Evolutionary conservation across 2,888 invertebrate genomes (phyloP), one percentile per base, ranked within the genome.

Genomic region (Mesochorus sp.): DNA sequence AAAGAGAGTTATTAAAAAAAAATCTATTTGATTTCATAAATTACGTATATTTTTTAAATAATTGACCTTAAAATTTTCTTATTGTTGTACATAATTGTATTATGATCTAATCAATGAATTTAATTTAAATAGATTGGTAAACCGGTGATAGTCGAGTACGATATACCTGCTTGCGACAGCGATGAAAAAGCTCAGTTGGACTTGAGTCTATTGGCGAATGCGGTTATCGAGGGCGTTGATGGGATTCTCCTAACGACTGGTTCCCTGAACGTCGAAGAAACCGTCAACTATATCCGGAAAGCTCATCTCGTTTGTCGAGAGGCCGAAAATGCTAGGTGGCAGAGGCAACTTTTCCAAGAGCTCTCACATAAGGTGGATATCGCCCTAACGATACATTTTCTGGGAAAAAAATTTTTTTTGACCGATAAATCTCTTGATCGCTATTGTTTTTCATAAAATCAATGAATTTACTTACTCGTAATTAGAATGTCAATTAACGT

Each of bases 221-320:
- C 95, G 61, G 93, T 96, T 19, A 88, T 95, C 14, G 95, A 95
- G 84, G 96, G 95, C 14, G 94, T 93, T 53, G 96, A 95, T 86
- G 93, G 93, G 82, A 92, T 96, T 72, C 93, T 95, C 90, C 91
- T 96, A 51, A 93, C 94, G 0, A 94, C 95, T 53, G 95, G 95
- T 86, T 94, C 95, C 0, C 94, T 95, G 12, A 93, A 94, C 79
- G 95, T 95, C 6, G 86, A 91, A 10, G 93, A 93, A 83, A 95
- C 95, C 0, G 90, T 93, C 3, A 91, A 92, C 3, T 88, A 92
- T 2, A 87, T 94, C 3, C 82, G 88, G 1, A 91, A 89, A 12
- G 86, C 93, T 84, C 91, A 92, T 5, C 86, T 90, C 78, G 92
- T 94, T 14, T 94, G 94, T 80, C 92, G 93, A 78, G 95, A 96